Evolutionary conservation across 2,797 vertebrate species (phyloP), one percentile per base, ranked within the genome.

Genomic region (Tachyglossus aculeatus): DNA sequence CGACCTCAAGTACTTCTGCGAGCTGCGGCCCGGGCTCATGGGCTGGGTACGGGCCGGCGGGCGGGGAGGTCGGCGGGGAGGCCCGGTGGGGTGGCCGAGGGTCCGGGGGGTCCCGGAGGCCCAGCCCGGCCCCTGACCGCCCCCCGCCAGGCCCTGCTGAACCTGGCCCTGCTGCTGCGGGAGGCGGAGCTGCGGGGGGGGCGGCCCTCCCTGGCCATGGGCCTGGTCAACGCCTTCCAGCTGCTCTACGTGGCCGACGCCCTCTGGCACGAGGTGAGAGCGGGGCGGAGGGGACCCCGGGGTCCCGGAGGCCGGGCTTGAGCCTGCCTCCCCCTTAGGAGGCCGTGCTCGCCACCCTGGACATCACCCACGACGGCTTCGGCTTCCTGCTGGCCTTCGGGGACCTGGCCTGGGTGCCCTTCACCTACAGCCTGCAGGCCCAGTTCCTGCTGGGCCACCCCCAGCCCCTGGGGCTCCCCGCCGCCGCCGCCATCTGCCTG

Each of bases 341-440:
- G 76, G 95, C 95, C 0, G 74, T 97, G 44, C 92, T 98, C 43
- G 96, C 95, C 33, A 96, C 96, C 52, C 97, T 98, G 95, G 96
- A 98, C 83, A 97, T 98, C 13, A 93, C 93, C 6, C 96, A 96
- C 0, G 96, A 97, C 1, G 96, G 96, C 5, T 97, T 97, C 60
- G 96, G 96, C 45, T 97, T 98, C 84, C 97, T 98, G 96, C 65
- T 97, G 88, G 95, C 91, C 5, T 98, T 97, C 6, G 96, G 96
- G n/a, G 95, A 97, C 86, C 83, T 98, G 60, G 91, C 91, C 14
- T 98, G 96, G 96, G 95, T 97, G 27, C 96, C 96, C 14, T 97
- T 97, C 80, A 94, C 93, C 4, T 97, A 97, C 66, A 86, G 96
- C 63, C 93, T 98, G 53, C 96, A 97, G 89, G 93, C 95, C 3